Percentiles rank a stretch among this genome's conserved stretches.
These are phyloP conservation scores for Chiroxiphia lanceolata DNA, from an alignment of 2,797 vertebrate genomes.

Conservation along the genomic window DNA sequence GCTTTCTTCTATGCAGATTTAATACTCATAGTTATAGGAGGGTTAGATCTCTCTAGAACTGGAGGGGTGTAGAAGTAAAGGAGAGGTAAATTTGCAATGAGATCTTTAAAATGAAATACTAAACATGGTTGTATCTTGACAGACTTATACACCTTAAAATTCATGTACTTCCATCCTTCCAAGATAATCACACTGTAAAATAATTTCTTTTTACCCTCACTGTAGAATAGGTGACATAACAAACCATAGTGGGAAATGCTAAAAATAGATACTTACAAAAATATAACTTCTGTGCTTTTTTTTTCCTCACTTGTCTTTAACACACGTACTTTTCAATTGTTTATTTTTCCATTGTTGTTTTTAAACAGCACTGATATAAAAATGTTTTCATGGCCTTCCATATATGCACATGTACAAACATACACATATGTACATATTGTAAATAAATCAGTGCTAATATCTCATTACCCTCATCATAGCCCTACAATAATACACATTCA, in stretches of 20 bases:
- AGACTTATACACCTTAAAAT: not conserved
- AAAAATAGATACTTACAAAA: not conserved
- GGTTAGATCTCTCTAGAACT: not conserved
- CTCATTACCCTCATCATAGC: not conserved
- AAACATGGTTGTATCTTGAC: not conserved
- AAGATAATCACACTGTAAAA: not conserved
- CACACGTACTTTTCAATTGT: not conserved
- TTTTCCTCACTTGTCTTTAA: not conserved
- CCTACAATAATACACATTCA: not conserved
- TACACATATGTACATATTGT: not conserved
- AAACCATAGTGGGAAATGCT: not conserved
- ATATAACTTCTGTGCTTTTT: not conserved
- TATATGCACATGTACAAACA: not conserved
- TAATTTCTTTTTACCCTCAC: not conserved
- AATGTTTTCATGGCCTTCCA: not conserved
- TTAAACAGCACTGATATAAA: not conserved
- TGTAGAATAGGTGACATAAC: not conserved
- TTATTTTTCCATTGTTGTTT: not conserved
- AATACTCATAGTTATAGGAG: not conserved
- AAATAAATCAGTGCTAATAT: not conserved
- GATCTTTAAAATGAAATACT: not conserved
- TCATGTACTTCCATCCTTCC: not conserved
- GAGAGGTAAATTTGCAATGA: not conserved
- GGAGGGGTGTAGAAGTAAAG: not conserved
- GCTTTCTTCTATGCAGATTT: not conserved